phyloP scores from a whole-genome alignment of 2,113 vertebrate species.

The Polypterus senegalus region DNA sequence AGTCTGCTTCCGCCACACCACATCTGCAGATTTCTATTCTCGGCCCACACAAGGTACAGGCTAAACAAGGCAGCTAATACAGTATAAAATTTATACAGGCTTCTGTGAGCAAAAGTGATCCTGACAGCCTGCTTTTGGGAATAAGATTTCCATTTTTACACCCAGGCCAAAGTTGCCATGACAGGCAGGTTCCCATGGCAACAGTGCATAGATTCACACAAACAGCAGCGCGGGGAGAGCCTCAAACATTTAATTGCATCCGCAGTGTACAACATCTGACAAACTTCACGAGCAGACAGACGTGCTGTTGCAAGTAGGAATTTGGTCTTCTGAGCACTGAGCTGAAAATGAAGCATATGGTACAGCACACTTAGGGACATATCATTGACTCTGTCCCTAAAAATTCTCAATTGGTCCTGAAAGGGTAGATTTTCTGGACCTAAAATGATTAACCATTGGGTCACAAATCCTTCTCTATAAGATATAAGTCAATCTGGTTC shows the following conservation, averaged over 20 bases:
- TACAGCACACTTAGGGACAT: too few relatives aligned
- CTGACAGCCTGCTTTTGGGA: constrained; percentile 49
- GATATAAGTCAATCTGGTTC: too few relatives aligned
- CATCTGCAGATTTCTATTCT: background rate
- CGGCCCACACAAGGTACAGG: background rate
- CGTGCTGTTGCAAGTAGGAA: too few relatives aligned
- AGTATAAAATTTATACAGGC: constrained; percentile 11
- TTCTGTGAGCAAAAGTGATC: constrained; percentile 32
- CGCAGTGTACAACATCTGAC: constrained; percentile 24
- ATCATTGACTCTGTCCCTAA: too few relatives aligned
- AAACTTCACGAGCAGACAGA: constrained; percentile 22
- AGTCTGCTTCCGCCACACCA: too few relatives aligned
- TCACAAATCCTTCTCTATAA: too few relatives aligned
- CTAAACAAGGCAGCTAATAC: constrained; percentile 14
- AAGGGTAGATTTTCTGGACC: too few relatives aligned
- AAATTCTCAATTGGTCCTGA: too few relatives aligned
- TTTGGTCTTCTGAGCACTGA: too few relatives aligned
- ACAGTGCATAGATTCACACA: constrained; percentile 31
- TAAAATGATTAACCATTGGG: too few relatives aligned
- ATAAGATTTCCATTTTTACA: constrained; percentile 57
- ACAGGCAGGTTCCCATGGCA: constrained; percentile 62
- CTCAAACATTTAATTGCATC: constrained; percentile 36
- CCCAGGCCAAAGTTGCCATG: constrained; percentile 40
- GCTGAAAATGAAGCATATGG: too few relatives aligned
- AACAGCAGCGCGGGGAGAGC: constrained; percentile 23